phyloP scores from a whole-genome alignment of 2,113 vertebrate species.

The Paradoxurus hermaphroditus region DNA sequence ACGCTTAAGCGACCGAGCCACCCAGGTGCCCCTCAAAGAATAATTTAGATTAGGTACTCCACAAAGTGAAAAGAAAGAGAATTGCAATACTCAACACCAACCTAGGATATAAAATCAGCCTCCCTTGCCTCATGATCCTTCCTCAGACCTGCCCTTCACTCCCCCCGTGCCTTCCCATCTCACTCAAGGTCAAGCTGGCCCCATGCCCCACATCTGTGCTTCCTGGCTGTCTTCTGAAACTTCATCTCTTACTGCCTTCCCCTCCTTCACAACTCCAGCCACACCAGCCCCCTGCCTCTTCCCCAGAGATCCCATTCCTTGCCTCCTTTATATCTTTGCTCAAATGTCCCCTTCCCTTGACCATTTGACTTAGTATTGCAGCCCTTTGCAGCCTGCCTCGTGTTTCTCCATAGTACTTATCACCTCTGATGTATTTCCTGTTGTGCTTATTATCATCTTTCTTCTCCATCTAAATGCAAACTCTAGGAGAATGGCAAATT shows the following conservation, averaged over 20 bases:
- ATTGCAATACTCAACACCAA: not conserved
- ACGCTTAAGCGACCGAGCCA: no score
- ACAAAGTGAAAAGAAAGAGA: not conserved
- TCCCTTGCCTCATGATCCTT: accelerated
- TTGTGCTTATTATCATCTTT: not conserved
- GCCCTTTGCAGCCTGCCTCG: not conserved
- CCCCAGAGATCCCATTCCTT: not conserved
- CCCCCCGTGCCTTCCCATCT: not conserved
- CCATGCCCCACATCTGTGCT: not conserved
- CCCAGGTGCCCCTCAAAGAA: not conserved
- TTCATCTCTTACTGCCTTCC: not conserved
- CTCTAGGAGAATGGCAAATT: not conserved
- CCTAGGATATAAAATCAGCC: not conserved
- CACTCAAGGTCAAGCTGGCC: not conserved
- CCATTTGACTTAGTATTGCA: not conserved
- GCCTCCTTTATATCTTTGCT: not conserved
- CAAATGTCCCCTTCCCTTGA: not conserved
- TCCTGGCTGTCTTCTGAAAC: no score
- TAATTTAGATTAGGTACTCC: not conserved
- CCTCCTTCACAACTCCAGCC: not conserved
- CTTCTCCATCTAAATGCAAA: not conserved
- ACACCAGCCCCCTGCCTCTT: accelerated
- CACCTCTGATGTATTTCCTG: not conserved
- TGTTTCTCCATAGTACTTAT: not conserved
- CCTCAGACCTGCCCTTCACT: accelerated